phyloP scores from a whole-genome alignment of 2,113 vertebrate species.

The Spea bombifrons region DNA sequence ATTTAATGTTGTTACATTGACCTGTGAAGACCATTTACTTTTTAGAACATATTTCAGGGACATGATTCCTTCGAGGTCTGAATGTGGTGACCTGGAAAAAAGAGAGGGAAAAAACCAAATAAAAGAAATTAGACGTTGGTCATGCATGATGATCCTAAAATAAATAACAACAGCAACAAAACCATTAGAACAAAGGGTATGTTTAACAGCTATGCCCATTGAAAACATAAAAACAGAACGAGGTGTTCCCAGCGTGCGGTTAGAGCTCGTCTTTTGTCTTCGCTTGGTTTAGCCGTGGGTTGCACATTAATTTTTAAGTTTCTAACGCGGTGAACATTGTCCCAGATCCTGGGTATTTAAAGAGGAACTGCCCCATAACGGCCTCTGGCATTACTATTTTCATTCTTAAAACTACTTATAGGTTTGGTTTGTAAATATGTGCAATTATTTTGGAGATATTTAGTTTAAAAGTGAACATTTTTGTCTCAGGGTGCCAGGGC shows the following conservation, averaged over 20 bases:
- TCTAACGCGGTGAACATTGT: background rate
- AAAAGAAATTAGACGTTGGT: background rate
- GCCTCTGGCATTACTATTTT: too few relatives aligned
- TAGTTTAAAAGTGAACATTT: too few relatives aligned
- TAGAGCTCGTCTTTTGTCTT: background rate
- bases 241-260: background rate
- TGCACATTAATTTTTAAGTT: conserved; percentile 15
- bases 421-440: too few relatives aligned
- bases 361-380: too few relatives aligned
- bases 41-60: background rate
- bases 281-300: conserved; percentile 11
- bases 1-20: too few relatives aligned
- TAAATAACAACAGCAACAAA: background rate
- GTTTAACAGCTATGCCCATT: background rate
- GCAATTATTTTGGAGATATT: too few relatives aligned
- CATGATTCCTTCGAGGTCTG: conserved; percentile 3
- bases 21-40: background rate
- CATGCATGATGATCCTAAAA: conserved; percentile 20
- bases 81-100: conserved; percentile 23
- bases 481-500: too few relatives aligned
- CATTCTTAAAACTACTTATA: too few relatives aligned
- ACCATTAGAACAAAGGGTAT: background rate
- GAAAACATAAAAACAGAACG: conserved; percentile 22
- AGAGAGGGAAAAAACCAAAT: conserved; percentile 16
- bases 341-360: background rate